phyloP scores from a whole-genome alignment of 1,140 invertebrate genomes.

The Drosophila pandora region DNA sequence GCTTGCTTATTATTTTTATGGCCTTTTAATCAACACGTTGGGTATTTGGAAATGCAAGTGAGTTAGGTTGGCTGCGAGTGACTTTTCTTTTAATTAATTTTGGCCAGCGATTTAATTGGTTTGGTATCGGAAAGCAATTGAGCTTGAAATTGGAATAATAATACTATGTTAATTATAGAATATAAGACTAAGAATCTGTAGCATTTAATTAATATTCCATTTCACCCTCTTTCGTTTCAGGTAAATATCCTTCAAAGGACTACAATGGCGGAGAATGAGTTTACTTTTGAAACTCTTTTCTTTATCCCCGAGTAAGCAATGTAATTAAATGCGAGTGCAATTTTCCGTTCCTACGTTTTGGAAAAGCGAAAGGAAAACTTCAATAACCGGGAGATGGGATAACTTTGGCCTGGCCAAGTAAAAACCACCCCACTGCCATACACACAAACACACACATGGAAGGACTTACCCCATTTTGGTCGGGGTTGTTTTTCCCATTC shows the following conservation, averaged over 20 bases:
- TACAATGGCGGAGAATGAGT: conserved; percentile 17
- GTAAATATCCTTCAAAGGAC: conserved; percentile 35
- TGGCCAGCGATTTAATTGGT: conserved; percentile 66
- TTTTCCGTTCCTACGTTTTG: conserved; percentile 25
- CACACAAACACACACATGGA: conserved; percentile 13
- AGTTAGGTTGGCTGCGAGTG: conserved; percentile 45
- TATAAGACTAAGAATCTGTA: not conserved
- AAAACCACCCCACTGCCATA: conserved; percentile 63
- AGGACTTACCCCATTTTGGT: conserved; percentile 60
- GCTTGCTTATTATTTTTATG: conserved; percentile 55
- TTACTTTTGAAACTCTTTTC: conserved; percentile 33
- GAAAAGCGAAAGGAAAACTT: conserved; percentile 56
- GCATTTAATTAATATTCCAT: not conserved
- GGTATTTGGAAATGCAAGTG: conserved; percentile 28
- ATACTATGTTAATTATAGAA: not conserved
- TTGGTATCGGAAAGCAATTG: conserved; percentile 36
- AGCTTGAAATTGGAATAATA: conserved; percentile 54
- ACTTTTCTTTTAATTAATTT: conserved; percentile 69
- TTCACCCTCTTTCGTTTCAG: conserved; percentile 41
- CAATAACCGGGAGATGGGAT: conserved; percentile 41
- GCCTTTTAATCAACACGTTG: conserved; percentile 70
- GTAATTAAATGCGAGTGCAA: conserved; percentile 65
- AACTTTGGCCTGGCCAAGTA: conserved; percentile 30
- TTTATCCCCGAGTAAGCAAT: conserved; percentile 6
- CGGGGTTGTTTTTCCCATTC: conserved; percentile 73